Percentiles rank a stretch among this genome's conserved stretches.
Conservation (phyloP, 2,888 invertebrate genomes). For the Eulithis prunata region DNA sequence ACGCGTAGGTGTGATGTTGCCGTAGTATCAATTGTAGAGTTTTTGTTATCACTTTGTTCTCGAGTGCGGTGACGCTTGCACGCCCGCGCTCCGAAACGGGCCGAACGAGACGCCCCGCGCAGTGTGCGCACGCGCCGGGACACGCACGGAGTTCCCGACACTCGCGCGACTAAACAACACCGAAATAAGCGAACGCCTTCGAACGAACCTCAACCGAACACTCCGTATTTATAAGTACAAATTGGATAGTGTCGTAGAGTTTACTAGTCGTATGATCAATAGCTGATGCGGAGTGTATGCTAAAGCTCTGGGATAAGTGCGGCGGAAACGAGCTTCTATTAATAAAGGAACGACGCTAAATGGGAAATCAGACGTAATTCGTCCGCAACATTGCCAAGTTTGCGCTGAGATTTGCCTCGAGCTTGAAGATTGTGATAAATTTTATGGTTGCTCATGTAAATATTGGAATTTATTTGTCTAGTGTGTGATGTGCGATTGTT, state of each 20-base stretch:
- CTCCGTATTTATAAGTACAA: constrained; percentile 52
- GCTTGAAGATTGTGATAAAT: constrained; percentile 65
- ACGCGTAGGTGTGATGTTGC: constrained; percentile 52
- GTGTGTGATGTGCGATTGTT: constrained; percentile 60
- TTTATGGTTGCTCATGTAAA: constrained; percentile 66
- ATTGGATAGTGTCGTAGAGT: constrained; percentile 47
- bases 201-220: constrained; percentile 71
- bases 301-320: constrained; percentile 50
- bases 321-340: constrained; percentile 67
- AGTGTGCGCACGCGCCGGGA: constrained; percentile 68
- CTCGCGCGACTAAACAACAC: constrained; percentile 61
- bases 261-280: constrained; percentile 44
- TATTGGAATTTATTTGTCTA: constrained; percentile 61
- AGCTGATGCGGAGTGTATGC: constrained; percentile 44
- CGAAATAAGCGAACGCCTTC: constrained; percentile 66
- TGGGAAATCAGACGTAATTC: constrained; percentile 71
- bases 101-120: constrained; percentile 48
- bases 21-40: constrained; percentile 68
- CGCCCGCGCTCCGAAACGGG: constrained; percentile 66
- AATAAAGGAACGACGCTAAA: constrained; percentile 65
- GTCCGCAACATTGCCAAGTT: constrained; percentile 73
- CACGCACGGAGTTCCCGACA: constrained; percentile 65
- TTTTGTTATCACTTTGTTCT: constrained; percentile 80
- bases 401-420: constrained; percentile 68
- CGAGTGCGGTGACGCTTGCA: constrained; percentile 62